Evolutionary conservation across 2,797 vertebrate genomes (phyloP), one percentile per base, ranked within the genome.

Genomic region (Trachurus trachurus): DNA sequence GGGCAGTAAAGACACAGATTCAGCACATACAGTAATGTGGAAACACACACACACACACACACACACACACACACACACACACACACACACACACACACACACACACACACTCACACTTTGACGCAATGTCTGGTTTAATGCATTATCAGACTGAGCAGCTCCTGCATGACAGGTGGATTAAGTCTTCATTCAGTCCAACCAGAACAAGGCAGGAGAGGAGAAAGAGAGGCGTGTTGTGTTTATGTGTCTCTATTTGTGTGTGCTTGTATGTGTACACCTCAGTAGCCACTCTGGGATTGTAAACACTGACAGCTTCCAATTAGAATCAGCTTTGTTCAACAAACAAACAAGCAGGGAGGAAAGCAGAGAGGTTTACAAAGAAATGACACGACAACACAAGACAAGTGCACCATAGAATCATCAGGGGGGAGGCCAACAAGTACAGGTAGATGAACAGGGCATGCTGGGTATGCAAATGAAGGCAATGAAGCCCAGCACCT

Each of bases 251-350:
- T 87, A 65, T 88, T 86, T 88, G 89, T 81, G 90, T 75, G 80
- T 9, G 82, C 89, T 85, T 87, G 87, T 88, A 87, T 85, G 92
- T 85, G 84, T 87, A 89, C 89, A 89, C 90, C 90, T 89, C 88
- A 82, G 89, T 92, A 87, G 92, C 92, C 92, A 93, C 93, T 85
- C 92, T 89, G 94, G 94, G 94, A 95, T 93, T 94, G 92, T 94
- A 94, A 93, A 94, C 94, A 92, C 87, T 95, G 94, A 96, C 95
- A 95, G 93, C 93, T 95, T 93, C 94, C 94, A 95, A 96, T 95
- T 96, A 95, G 93, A 96, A 95, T 93, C 92, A 94, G 94, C 94
- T 95, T 95, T 96, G 95, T 95, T 95, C 92, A 93, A 94, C 94
- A 95, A 95, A 95, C 93, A 95, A 95, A 94, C 94, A 94, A 93